A percentile compares a stretch with the other conserved stretches of the same genome.
phyloP scores from a whole-genome alignment of 2,888 invertebrate species.

The Leucania comma region DNA sequence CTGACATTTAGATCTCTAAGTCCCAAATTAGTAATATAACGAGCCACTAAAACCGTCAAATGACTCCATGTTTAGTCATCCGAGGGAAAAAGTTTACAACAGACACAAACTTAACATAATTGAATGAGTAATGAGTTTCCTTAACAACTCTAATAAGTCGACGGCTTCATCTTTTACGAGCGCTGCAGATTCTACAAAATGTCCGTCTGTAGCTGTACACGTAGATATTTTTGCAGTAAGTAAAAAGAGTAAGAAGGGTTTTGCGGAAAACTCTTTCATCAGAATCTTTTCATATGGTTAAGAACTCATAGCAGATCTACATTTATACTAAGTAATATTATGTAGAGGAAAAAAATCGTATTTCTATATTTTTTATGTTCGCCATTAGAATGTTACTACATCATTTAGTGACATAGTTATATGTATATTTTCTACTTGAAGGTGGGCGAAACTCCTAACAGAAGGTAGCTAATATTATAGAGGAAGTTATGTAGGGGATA shows the following conservation, averaged over 20 bases:
- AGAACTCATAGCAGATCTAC: neutral
- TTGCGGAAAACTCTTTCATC: neutral
- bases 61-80: slow-evolving; percentile 36
- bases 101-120: slow-evolving; percentile 60
- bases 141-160: slow-evolving; percentile 58
- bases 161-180: slow-evolving; percentile 50
- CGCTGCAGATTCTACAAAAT: slow-evolving; percentile 48
- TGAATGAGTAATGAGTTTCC: slow-evolving; percentile 60
- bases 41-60: slow-evolving; percentile 22
- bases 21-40: neutral
- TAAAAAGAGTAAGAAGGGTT: neutral
- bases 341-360: too few species aligned
- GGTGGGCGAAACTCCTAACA: too few species aligned
- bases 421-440: too few species aligned
- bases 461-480: too few species aligned
- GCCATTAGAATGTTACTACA: too few species aligned
- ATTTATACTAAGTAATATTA: too few species aligned
- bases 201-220: slow-evolving; percentile 16
- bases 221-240: slow-evolving; percentile 5
- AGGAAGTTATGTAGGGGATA: too few species aligned
- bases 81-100: slow-evolving; percentile 57
- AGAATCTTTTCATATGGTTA: neutral
- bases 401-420: too few species aligned
- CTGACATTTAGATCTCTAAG: neutral
- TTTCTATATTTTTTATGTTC: too few species aligned